A percentile compares a stretch with the other conserved stretches of the same genome.
phyloP scores from a whole-genome alignment of 53 echinoderm and acorn worm genomes.

The Astropecten irregularis region DNA sequence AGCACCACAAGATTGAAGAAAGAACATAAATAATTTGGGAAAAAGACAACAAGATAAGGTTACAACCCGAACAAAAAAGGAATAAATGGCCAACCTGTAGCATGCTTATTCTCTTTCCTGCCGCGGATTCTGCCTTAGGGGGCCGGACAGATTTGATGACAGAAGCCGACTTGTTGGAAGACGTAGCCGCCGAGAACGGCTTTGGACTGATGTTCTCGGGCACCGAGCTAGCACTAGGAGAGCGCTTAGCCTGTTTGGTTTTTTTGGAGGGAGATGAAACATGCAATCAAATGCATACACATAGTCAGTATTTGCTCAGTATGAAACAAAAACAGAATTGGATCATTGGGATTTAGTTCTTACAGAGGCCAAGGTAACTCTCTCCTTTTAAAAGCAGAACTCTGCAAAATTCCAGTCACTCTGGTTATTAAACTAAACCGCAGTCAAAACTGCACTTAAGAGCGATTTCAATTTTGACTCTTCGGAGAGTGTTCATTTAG shows the following conservation, averaged over 20 bases:
- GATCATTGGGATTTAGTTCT: no score
- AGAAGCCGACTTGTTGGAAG: conserved; percentile 8
- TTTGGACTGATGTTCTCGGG: conserved; percentile 27
- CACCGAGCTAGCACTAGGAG: conserved; percentile 3
- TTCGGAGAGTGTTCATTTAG: no score
- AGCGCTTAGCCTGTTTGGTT: conserved; percentile 15
- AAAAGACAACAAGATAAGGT: no score
- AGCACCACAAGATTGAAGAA: no score
- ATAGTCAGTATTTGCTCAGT: not conserved
- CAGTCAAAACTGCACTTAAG: no score
- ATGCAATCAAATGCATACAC: not conserved
- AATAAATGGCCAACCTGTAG: conserved; percentile 36
- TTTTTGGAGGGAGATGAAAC: not conserved
- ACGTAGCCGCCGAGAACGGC: conserved; percentile 23
- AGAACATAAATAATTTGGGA: no score
- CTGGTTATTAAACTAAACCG: no score
- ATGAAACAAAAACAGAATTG: not conserved
- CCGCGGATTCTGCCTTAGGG: conserved; percentile 13
- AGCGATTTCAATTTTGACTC: not conserved
- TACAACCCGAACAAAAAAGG: no score
- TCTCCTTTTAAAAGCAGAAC: no score
- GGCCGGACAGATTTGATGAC: conserved; percentile 34
- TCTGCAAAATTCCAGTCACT: no score
- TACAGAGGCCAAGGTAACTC: no score
- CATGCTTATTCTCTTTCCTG: conserved; percentile 40